Evolutionary conservation across 2,797 vertebrate genomes (phyloP).

Genomic region (Nothura maculosa): DNA sequence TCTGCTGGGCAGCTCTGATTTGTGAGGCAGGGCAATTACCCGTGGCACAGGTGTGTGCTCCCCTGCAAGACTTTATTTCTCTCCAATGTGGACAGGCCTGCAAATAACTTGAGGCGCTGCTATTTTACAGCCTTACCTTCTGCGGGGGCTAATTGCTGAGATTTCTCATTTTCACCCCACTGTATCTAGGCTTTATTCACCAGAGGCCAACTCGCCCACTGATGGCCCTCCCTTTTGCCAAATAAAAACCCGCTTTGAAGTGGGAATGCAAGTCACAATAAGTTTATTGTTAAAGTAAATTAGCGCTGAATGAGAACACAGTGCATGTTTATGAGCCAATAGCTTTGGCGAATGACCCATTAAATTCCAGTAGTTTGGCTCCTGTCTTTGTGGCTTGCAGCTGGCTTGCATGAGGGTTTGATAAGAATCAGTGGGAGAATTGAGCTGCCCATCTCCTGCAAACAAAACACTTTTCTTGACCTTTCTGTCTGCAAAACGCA

Average conservation of each 20-base stretch:
- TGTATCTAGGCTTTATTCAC: constrained; percentile 55
- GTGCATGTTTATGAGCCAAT: constrained; percentile 67
- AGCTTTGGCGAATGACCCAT: constrained; percentile 57
- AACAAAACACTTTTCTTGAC: constrained; percentile 16
- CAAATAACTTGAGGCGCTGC: constrained; percentile 80
- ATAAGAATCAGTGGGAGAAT: constrained; percentile 47
- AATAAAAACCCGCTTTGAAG: constrained; percentile 75
- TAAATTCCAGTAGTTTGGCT: constrained; percentile 72
- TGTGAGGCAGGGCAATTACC: constrained; percentile 79
- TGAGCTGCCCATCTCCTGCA: constrained; percentile 43
- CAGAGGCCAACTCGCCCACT: constrained; percentile 44
- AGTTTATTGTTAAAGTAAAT: constrained; percentile 75
- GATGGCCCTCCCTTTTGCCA: constrained; percentile 38
- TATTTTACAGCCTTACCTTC: constrained; percentile 71
- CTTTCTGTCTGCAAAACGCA: constrained; percentile 17
- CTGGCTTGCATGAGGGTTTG: constrained; percentile 2
- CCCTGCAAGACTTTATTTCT: constrained; percentile 74
- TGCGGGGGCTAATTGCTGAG: constrained; percentile 70
- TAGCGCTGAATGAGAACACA: constrained; percentile 68
- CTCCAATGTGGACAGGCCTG: constrained; percentile 76
- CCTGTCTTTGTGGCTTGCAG: constrained; percentile 13
- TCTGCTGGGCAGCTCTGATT: constrained; percentile 76
- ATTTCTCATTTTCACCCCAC: constrained; percentile 64
- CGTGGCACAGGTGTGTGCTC: constrained; percentile 80
- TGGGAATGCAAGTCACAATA: constrained; percentile 63